A percentile compares a stretch with the other conserved stretches of the same genome.
Evolutionary conservation across 2,888 invertebrate species (phyloP).

Genomic region (Liodrosophila aerea): DNA sequence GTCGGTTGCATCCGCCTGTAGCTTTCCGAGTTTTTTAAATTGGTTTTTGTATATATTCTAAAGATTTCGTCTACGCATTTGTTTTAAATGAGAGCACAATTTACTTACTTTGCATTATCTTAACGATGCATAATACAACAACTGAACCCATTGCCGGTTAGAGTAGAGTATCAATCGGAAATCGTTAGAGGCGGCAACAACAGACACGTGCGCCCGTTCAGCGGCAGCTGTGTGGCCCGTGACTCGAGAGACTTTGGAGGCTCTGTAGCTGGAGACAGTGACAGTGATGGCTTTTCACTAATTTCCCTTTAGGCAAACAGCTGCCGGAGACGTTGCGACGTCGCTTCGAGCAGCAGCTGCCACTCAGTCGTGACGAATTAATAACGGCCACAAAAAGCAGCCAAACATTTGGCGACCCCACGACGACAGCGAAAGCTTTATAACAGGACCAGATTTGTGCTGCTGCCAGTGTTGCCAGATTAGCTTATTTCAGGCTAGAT

Average conservation of each 20-base stretch:
- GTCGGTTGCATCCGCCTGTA: too few relatives aligned
- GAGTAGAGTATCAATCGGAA: slow-evolving; percentile 19
- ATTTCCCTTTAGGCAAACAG: slow-evolving; percentile 68
- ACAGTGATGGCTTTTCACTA: slow-evolving; percentile 70
- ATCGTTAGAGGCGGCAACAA: slow-evolving; percentile 19
- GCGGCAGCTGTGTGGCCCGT: slow-evolving; percentile 26
- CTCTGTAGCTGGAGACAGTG: slow-evolving; percentile 14
- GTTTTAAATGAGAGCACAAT: too few relatives aligned
- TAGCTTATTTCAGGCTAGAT: too few relatives aligned
- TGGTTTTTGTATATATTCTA: too few relatives aligned
- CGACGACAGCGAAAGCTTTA: slow-evolving; percentile 1
- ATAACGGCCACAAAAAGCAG: slow-evolving; percentile 54
- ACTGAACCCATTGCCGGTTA: not conserved
- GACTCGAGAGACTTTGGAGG: slow-evolving; percentile 3
- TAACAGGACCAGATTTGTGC: not conserved
- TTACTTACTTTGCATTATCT: too few relatives aligned
- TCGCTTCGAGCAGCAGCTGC: slow-evolving; percentile 35
- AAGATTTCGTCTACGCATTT: too few relatives aligned
- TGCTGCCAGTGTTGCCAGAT: too few relatives aligned
- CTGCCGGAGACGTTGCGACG: slow-evolving; percentile 32
- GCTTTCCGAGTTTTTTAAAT: too few relatives aligned
- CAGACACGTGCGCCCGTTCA: slow-evolving; percentile 40
- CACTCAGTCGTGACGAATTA: slow-evolving; percentile 77
- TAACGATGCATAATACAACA: too few relatives aligned
- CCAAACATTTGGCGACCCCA: slow-evolving; percentile 37